phyloP scores from a whole-genome alignment of 2,888 invertebrate genomes.

The Drosophila helvetica region DNA sequence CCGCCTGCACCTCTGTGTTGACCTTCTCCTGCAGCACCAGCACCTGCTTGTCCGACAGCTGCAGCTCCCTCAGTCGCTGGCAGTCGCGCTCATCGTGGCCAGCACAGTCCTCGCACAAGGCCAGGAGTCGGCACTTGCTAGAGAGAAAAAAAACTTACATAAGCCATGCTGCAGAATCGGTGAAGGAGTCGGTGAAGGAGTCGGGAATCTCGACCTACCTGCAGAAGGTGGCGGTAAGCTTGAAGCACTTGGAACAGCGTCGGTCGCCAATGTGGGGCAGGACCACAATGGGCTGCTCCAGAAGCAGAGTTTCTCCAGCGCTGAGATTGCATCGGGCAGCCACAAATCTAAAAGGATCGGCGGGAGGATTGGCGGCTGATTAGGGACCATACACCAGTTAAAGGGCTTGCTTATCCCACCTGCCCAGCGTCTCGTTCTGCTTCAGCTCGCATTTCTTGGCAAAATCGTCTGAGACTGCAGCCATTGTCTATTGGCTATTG shows the following conservation, averaged over 20 bases:
- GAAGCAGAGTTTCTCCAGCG: conserved; percentile 85
- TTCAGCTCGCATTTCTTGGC: conserved; percentile 76
- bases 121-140: conserved; percentile 86
- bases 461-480: conserved; percentile 72
- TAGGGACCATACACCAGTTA: not conserved
- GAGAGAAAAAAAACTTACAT: conserved; percentile 14
- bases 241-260: conserved; percentile 85
- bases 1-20: conserved; percentile 72
- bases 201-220: conserved; percentile 64
- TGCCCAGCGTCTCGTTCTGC: conserved; percentile 74
- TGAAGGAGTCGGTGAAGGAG: too few relatives aligned
- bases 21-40: conserved; percentile 58
- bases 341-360: conserved; percentile 48
- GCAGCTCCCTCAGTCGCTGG: conserved; percentile 84
- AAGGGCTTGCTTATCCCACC: conserved; percentile 58
- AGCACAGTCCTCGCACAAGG: conserved; percentile 84
- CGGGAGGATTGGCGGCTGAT: not conserved
- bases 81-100: conserved; percentile 85
- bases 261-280: conserved; percentile 83
- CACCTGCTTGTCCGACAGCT: conserved; percentile 78
- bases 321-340: conserved; percentile 85
- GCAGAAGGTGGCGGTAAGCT: conserved; percentile 72
- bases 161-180: not conserved
- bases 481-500: conserved; percentile 41
- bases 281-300: conserved; percentile 86